Percentiles rank a stretch among this genome's conserved stretches.
phyloP scores from a whole-genome alignment of 2,113 vertebrate genomes.

The Cebidichthys violaceus region DNA sequence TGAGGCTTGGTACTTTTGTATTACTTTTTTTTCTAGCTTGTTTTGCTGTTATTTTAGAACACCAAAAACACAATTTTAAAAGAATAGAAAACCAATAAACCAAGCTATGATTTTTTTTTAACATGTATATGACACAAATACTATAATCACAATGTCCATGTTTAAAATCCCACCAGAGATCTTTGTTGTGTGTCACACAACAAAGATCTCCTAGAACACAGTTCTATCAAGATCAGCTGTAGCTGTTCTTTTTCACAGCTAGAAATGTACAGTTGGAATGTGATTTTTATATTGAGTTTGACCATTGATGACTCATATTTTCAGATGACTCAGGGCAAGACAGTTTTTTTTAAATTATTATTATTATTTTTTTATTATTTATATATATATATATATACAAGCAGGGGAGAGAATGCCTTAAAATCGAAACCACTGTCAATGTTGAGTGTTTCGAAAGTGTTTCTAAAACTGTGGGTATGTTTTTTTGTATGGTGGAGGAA shows the following conservation, averaged over 20 bases:
- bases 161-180: not conserved
- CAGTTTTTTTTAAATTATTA: too few relatives aligned
- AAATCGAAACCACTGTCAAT: not conserved
- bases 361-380: too few relatives aligned
- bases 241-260: not conserved
- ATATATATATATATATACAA: too few relatives aligned
- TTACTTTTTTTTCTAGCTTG: too few relatives aligned
- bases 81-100: not conserved
- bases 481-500: not conserved
- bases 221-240: conserved; percentile 22
- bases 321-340: not conserved
- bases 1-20: too few relatives aligned
- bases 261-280: not conserved
- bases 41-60: not conserved
- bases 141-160: not conserved
- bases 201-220: too few relatives aligned
- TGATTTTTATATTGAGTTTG: not conserved
- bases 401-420: too few relatives aligned
- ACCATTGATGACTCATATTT: not conserved
- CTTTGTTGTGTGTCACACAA: too few relatives aligned
- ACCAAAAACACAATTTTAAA: not conserved
- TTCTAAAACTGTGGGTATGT: not conserved
- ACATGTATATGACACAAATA: not conserved
- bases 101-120: not conserved
- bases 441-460: not conserved